phyloP scores from a whole-genome alignment of 2,888 invertebrate species.

The Cryptus armator region DNA sequence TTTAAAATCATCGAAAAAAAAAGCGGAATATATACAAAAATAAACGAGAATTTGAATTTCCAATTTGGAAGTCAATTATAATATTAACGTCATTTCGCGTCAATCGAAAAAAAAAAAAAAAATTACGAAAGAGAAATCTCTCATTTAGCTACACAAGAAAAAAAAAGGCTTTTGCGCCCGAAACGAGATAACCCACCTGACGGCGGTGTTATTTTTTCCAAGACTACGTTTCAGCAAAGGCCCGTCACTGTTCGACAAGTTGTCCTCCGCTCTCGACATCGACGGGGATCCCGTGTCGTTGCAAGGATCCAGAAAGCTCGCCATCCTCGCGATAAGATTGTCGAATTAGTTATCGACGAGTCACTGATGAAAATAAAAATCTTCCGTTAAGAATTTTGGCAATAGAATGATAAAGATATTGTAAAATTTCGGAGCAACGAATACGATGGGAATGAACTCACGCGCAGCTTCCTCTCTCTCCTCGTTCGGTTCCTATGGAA shows the following conservation, averaged over 20 bases:
- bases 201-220: conserved; percentile 70
- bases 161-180: not conserved
- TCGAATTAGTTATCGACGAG: not conserved
- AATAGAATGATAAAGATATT: conserved; percentile 2
- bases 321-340: conserved; percentile 54
- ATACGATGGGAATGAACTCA: not conserved
- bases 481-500: not conserved
- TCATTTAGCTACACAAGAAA: not conserved
- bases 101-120: not conserved
- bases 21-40: too few relatives aligned
- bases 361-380: not conserved
- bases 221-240: conserved; percentile 79
- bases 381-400: not conserved
- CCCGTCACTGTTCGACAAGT: conserved; percentile 83
- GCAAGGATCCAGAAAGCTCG: conserved; percentile 73
- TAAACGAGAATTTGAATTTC: too few relatives aligned
- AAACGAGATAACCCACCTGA: conserved; percentile 69
- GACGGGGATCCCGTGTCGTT: conserved; percentile 80
- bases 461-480: not conserved
- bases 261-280: conserved; percentile 82
- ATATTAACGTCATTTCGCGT: too few relatives aligned
- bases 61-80: too few relatives aligned
- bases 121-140: not conserved
- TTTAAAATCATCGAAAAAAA: too few relatives aligned
- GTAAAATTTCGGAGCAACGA: conserved; percentile 10